A percentile compares a stretch with the other conserved stretches of the same genome.
Conservation (phyloP, 2,797 vertebrate species). For the Epinephelus malabaricus region DNA sequence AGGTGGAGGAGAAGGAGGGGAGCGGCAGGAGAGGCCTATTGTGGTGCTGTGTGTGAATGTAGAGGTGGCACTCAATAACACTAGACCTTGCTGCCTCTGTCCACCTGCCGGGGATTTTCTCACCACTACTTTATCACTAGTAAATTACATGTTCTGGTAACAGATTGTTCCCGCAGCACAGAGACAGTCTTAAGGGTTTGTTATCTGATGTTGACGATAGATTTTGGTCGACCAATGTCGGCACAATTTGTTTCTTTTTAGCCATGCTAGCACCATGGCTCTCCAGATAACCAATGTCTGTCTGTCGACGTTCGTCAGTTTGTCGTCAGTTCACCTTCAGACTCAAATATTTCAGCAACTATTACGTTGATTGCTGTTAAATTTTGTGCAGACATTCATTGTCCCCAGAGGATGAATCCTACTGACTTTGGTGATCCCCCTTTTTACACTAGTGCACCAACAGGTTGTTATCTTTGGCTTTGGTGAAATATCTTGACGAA, state of each 20-base stretch:
- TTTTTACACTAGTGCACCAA: background rate
- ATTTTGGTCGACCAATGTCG: constrained; percentile 3
- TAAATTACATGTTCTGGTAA: constrained; percentile 42
- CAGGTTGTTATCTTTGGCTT: background rate
- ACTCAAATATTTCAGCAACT: background rate
- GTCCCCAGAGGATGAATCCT: background rate
- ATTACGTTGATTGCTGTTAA: background rate
- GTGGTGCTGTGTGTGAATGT: constrained; percentile 68
- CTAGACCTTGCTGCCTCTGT: constrained; percentile 59
- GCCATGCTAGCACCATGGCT: background rate
- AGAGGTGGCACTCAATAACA: constrained; percentile 75
- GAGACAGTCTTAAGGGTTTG: background rate
- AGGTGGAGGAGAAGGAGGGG: constrained; percentile 52
- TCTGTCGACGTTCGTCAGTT: background rate
- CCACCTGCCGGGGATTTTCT: constrained; percentile 74
- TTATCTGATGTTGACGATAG: constrained; percentile 36
- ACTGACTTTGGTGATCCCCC: background rate
- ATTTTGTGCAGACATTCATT: too few species aligned
- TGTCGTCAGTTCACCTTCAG: background rate
- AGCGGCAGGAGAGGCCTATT: constrained; percentile 69
- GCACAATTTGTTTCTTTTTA: constrained; percentile 11
- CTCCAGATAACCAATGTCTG: background rate
- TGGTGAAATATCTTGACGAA: background rate
- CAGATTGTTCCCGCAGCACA: constrained; percentile 27
- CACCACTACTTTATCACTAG: constrained; percentile 57